Evolutionary conservation across 2,113 vertebrate genomes (phyloP).

Genomic region (Heterotis niloticus): DNA sequence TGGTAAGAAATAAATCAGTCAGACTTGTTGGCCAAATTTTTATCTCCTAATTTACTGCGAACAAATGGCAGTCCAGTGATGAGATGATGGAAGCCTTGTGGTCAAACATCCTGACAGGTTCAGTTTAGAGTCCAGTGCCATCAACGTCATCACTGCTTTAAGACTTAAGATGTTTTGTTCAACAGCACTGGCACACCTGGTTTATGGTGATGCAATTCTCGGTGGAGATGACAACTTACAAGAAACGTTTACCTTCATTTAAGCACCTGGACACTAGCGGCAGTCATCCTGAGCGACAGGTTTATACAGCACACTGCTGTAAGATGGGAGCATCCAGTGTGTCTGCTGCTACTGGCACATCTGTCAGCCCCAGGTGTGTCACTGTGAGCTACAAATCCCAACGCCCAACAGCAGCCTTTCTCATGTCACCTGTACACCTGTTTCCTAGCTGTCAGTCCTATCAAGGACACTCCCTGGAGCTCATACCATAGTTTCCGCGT

Average conservation of each 20-base stretch:
- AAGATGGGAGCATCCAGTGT: neutral
- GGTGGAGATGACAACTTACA: neutral
- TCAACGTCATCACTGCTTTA: neutral
- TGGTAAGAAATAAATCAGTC: neutral
- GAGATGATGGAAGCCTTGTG: neutral
- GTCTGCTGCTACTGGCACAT: neutral
- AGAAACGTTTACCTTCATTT: constrained; percentile 4
- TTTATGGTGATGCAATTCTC: neutral
- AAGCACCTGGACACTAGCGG: neutral
- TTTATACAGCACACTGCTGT: neutral
- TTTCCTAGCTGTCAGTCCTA: neutral
- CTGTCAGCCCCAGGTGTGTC: neutral
- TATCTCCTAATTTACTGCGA: constrained; percentile 1
- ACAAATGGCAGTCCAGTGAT: neutral
- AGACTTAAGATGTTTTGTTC: neutral
- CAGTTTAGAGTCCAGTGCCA: constrained; percentile 1
- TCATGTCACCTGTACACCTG: neutral
- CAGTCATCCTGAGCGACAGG: neutral
- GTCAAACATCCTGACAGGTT: neutral
- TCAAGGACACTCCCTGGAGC: neutral
- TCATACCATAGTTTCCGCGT: constrained; percentile 64
- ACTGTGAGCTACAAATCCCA: neutral
- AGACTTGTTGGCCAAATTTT: neutral
- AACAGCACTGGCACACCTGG: neutral
- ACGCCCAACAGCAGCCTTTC: too few relatives aligned